Percentiles rank a stretch among this genome's conserved stretches.
Evolutionary conservation across 1,140 invertebrate species (phyloP).

Genomic region (Drosophila lowei): DNA sequence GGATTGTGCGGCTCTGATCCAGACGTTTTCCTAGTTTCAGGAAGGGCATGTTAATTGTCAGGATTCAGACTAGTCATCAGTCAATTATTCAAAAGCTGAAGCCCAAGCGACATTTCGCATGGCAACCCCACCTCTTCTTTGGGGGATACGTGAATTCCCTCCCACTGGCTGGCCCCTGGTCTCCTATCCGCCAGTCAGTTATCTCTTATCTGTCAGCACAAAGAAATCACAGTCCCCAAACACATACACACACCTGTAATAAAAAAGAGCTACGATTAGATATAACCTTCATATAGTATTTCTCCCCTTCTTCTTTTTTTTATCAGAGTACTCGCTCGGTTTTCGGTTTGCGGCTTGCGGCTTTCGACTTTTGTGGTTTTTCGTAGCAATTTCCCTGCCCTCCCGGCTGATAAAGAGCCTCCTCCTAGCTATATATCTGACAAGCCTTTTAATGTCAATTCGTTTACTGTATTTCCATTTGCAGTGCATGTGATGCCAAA

Average conservation of each 20-base stretch:
- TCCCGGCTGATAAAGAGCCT: conserved; percentile 16
- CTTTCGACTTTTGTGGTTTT: conserved; percentile 14
- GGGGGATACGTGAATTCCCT: too few relatives aligned
- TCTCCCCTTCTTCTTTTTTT: conserved; percentile 12
- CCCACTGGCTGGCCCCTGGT: background rate
- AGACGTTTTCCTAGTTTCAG: too few relatives aligned
- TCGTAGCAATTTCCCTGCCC: background rate
- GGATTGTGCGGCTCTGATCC: too few relatives aligned
- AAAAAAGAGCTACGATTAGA: conserved; percentile 39
- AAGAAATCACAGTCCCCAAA: conserved; percentile 52
- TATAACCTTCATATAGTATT: conserved; percentile 24
- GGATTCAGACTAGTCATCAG: too few relatives aligned
- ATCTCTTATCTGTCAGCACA: conserved; percentile 36
- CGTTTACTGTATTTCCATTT: conserved; percentile 29
- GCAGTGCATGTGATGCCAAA: conserved; percentile 72
- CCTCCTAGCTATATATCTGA: background rate
- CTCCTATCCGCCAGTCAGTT: conserved; percentile 13
- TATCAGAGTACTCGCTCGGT: conserved; percentile 14
- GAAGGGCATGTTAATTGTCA: too few relatives aligned
- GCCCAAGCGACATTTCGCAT: too few relatives aligned
- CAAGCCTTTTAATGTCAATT: conserved; percentile 1
- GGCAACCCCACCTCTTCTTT: too few relatives aligned
- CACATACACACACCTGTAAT: conserved; percentile 16
- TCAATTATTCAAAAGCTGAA: too few relatives aligned
- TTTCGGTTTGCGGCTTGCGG: background rate